phyloP scores from a whole-genome alignment of 2,888 invertebrate species.

The Eledona agricola region DNA sequence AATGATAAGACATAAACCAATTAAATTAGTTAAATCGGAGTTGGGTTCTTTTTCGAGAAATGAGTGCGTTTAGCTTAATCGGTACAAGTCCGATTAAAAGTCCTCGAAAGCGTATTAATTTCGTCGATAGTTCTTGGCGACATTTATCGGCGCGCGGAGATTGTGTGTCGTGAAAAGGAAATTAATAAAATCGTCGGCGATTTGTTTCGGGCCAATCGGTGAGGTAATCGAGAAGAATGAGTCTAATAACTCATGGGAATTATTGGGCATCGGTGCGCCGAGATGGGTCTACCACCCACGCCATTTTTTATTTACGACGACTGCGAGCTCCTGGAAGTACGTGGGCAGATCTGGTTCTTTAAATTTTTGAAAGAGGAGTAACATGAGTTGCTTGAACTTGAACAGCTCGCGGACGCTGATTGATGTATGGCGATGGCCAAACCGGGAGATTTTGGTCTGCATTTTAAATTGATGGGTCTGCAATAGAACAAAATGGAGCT shows the following conservation, averaged over 20 bases:
- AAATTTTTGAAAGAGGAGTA: conserved; percentile 4
- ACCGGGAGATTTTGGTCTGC: too few species aligned
- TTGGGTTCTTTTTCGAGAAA: conserved; percentile 16
- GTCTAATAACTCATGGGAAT: too few species aligned
- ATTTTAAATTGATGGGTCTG: too few species aligned
- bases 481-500: too few species aligned
- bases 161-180: conserved; percentile 1
- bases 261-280: too few species aligned
- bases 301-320: conserved; percentile 11
- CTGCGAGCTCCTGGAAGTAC: conserved; percentile 13
- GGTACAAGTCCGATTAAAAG: conserved; percentile 16
- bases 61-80: conserved; percentile 22
- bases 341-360: conserved; percentile 6
- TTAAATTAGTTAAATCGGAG: conserved; percentile 27
- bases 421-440: too few species aligned
- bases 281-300: too few species aligned
- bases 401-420: too few species aligned
- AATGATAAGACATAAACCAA: conserved; percentile 25
- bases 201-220: neutral
- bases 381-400: neutral
- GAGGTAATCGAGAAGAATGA: too few species aligned
- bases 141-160: conserved; percentile 7
- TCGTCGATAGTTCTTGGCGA: conserved; percentile 1
- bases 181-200: conserved; percentile 10
- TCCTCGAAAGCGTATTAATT: conserved; percentile 11